Evolutionary conservation across 2,797 vertebrate species (phyloP), one percentile per base, ranked within the genome.

Genomic region (Labeo calbasu): DNA sequence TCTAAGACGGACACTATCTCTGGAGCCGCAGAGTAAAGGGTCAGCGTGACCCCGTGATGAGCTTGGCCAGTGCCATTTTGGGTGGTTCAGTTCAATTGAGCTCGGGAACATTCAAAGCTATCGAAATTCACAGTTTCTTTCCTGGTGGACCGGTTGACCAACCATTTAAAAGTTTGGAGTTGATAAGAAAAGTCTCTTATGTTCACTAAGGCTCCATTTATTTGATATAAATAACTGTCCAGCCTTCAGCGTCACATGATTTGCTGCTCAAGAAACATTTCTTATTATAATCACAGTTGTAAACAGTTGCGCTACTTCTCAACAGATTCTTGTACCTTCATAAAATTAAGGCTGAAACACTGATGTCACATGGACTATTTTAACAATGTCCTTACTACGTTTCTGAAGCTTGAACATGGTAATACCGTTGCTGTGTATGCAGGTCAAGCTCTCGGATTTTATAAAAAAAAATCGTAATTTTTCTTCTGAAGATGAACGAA

Each of bases 1-100:
- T 85, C 68, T 81, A 50, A 87, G 69, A 84, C 23, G 53, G 81
- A 87, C 82, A 83, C 82, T 66, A 75, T 77, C 85, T 81, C 79
- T 79, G 36, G 36, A 76, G 83, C 53, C 9, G 19, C 66, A 53
- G 88, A 76, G 72, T 71, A 59, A 83, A 57, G 81, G 81, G 81
- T 83, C 72, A 77, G 32, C 13, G 23, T 76, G 72, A 83, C 72
- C 72, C 73, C 11, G 0, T 55, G 36, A 77, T 83, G 73, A 77
- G 81, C n/a, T 77, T 65, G 48, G 28, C 63, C 32, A 4, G 17
- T 76, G 73, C 73, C 81, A 77, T 77, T 83, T 77, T 83, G 81
- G 81, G 81, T 68, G 81, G 72, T 55, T 83, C 36, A 6, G 51
- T 69, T 83, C 72, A 77, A 57, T 32, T 83, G 50, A 77, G 23